Conservation (phyloP, 2,797 vertebrate genomes). For the Hoplostethus atlanticus region DNA sequence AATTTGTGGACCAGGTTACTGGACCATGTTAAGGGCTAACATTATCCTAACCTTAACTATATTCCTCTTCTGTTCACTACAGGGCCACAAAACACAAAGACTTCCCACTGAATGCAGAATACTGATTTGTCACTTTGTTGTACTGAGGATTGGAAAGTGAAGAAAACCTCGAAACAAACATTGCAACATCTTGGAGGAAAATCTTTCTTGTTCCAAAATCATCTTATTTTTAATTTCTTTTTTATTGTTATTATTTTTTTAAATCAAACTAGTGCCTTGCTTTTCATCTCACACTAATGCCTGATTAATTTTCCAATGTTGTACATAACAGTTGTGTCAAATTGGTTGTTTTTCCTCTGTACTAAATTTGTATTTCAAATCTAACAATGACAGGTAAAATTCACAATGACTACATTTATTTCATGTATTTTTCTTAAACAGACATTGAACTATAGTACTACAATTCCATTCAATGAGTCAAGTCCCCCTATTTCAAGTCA, state of each 20-base stretch:
- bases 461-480: too few relatives aligned
- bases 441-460: too few relatives aligned
- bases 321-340: background rate
- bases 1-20: background rate
- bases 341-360: too few relatives aligned
- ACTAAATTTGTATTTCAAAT: too few relatives aligned
- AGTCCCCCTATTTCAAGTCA: too few relatives aligned
- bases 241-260: too few relatives aligned
- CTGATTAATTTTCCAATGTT: background rate
- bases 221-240: too few relatives aligned
- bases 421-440: too few relatives aligned
- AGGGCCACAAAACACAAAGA: conserved; percentile 81
- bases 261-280: too few relatives aligned
- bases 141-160: background rate
- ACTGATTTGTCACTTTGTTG: conserved; percentile 47
- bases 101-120: conserved; percentile 75
- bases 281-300: too few relatives aligned
- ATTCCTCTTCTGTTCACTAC: conserved; percentile 24
- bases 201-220: background rate
- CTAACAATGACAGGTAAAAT: too few relatives aligned
- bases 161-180: background rate
- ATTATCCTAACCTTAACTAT: background rate
- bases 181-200: background rate
- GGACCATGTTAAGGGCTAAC: background rate
- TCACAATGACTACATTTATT: too few relatives aligned